Evolutionary conservation across 35 echinoderm and acorn worm genomes (phyloP).

Genomic region (Stichopus chloronotus): DNA sequence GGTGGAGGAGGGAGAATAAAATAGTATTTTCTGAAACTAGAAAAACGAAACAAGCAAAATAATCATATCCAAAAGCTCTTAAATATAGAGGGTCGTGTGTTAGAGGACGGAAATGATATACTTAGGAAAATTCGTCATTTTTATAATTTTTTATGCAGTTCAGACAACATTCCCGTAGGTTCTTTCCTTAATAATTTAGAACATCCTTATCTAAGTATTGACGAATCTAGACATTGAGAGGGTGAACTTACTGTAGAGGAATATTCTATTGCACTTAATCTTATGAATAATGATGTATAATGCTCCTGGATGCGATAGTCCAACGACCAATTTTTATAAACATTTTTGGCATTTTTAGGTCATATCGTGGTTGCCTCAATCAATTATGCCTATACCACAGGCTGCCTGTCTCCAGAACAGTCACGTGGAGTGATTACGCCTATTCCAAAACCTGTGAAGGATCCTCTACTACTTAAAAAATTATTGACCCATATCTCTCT

Average conservation of each 20-base stretch:
- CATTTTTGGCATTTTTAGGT: neutral
- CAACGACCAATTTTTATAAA: neutral
- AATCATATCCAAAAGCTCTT: no score
- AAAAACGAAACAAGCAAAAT: slow-evolving; percentile 38
- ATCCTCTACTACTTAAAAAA: neutral
- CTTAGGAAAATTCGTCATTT: neutral
- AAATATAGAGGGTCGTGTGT: no score
- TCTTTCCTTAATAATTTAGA: neutral
- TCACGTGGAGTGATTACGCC: slow-evolving; percentile 1
- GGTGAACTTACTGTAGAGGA: neutral
- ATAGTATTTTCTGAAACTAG: slow-evolving; percentile 29
- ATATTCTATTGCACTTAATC: neutral
- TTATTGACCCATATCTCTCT: slow-evolving; percentile 8
- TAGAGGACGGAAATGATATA: neutral
- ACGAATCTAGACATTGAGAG: neutral
- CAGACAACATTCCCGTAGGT: neutral
- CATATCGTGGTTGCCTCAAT: neutral
- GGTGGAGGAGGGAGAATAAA: neutral
- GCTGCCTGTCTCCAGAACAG: slow-evolving; percentile 5
- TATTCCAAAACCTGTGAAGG: neutral
- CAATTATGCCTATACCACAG: neutral
- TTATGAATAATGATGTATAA: slow-evolving; percentile 8
- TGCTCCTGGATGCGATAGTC: slow-evolving; percentile 16
- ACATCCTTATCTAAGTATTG: neutral
- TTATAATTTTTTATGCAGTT: neutral